Base-by-base conservation (phyloP, 64 coral and sea anemone genomes). In the Acropora tenuis region DNA sequence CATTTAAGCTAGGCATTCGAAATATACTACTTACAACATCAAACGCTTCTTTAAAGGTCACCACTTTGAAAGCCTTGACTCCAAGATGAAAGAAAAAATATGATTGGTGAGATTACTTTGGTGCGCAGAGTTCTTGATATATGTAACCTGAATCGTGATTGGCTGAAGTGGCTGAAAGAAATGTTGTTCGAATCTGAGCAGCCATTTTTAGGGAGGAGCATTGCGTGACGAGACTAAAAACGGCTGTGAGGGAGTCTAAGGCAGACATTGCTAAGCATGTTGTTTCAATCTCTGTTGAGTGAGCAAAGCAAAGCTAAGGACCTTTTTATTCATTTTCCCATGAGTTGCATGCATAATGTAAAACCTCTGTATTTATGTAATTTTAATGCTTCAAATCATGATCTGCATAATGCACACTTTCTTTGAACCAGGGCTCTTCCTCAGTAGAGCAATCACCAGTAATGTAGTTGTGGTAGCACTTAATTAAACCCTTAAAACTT, bases 231-330 rank as follows among this genome's bases (percentile, higher is more conserved):
- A 55, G 50, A 55, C 50, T 55, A 55, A 55, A 55, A 55, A 9
- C 50, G 50, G 50, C 50, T 55, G 50, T 8, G 50, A 55, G 50
- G 50, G 50, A 55, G 50, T 4, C 50, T 55, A 55, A 87, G 84
- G 84, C 84, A 87, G 84, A 87, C 84, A 87, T 88, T 88, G 68
- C 86, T 88, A 48, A 88, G 86, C 86, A 88, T 48, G 57, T 88
- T 88, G 52, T 88, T 88, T 88, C 86, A 88, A 41, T 88, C 86
- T 88, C 57, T 71, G n/a, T n/a, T n/a, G n/a, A n/a, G 52, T 88
- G 86, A 88, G 57, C 86, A 88, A 88, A 88, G 86, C 86, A 88
- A 88, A 88, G 86, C 69, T 88, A 76, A 55, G 47, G 69, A 47
- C 86, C 17, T 88, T 84, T 57, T 88, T 88, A 76, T 88, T 88